phyloP scores from a whole-genome alignment of 2,113 vertebrate species.

The Crypturellus undulatus region DNA sequence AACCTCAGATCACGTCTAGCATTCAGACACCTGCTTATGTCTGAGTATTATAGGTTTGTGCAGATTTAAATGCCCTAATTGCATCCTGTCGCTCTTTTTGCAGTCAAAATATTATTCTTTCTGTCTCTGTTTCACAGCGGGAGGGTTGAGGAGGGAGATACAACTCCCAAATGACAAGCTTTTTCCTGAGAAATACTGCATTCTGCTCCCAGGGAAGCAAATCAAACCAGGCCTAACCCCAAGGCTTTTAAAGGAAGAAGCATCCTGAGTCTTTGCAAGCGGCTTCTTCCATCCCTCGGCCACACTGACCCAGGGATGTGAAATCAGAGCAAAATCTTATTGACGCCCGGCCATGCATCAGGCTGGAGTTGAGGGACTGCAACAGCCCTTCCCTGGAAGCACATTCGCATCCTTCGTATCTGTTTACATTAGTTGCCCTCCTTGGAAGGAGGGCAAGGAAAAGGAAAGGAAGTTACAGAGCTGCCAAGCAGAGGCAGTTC shows the following conservation, averaged over 20 bases:
- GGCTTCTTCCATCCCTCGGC: background rate
- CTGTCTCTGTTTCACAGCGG: background rate
- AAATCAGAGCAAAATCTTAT: background rate
- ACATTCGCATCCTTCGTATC: background rate
- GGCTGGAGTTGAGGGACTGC: background rate
- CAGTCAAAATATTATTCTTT: background rate
- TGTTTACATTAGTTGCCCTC: background rate
- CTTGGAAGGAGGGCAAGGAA: background rate
- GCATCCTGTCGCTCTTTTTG: background rate
- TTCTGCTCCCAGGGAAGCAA: background rate
- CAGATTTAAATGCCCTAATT: background rate
- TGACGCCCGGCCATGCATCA: background rate
- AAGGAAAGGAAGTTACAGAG: background rate
- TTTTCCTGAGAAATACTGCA: background rate
- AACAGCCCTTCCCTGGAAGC: background rate
- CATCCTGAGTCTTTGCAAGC: background rate
- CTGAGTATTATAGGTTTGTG: background rate
- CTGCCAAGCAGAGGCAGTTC: background rate
- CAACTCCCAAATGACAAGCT: background rate
- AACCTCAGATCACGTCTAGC: background rate
- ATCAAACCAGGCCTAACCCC: background rate
- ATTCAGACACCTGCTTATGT: background rate
- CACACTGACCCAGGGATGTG: background rate
- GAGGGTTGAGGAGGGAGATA: background rate
- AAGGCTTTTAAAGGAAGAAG: background rate